These are phyloP conservation scores for Pristionchus mayeri DNA, from an alignment of 2,888 invertebrate species.

Conservation along the genomic window DNA sequence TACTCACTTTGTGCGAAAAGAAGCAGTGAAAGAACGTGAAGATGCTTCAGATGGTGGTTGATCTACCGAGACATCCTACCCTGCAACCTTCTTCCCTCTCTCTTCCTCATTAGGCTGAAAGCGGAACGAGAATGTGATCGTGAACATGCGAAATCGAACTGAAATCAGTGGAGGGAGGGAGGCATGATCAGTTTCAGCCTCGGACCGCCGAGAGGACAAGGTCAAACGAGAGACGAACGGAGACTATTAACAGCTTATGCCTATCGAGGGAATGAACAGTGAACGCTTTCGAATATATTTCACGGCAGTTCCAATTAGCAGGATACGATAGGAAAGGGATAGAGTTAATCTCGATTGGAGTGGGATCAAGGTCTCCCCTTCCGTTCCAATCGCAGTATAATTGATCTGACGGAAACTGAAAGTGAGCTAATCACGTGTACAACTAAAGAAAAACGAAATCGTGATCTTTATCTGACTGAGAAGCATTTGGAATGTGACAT, in stretches of 20 bases:
- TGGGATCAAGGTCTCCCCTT: neutral
- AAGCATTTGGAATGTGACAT: too few species aligned
- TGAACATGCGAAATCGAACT: slow-evolving; percentile 36
- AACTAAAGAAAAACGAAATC: neutral
- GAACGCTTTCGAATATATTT: too few species aligned
- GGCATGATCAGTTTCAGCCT: slow-evolving; percentile 27
- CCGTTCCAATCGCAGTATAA: neutral
- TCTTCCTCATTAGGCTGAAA: neutral
- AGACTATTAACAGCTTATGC: neutral
- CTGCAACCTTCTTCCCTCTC: neutral
- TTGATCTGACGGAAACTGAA: neutral
- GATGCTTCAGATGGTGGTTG: neutral
- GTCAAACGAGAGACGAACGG: slow-evolving; percentile 10
- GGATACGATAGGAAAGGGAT: too few species aligned
- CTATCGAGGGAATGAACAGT: too few species aligned
- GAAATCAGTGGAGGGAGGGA: neutral
- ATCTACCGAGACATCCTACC: slow-evolving; percentile 33
- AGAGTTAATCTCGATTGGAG: too few species aligned
- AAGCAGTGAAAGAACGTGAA: neutral
- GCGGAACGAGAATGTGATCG: neutral
- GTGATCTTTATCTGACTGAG: neutral
- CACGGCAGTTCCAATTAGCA: too few species aligned
- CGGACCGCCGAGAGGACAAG: slow-evolving; percentile 8
- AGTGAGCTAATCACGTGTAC: neutral
- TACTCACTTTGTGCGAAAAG: slow-evolving; percentile 22